A percentile compares a stretch with the other conserved stretches of the same genome.
phyloP scores from a whole-genome alignment of 2,888 invertebrate species.

The Galerucella calmariensis region DNA sequence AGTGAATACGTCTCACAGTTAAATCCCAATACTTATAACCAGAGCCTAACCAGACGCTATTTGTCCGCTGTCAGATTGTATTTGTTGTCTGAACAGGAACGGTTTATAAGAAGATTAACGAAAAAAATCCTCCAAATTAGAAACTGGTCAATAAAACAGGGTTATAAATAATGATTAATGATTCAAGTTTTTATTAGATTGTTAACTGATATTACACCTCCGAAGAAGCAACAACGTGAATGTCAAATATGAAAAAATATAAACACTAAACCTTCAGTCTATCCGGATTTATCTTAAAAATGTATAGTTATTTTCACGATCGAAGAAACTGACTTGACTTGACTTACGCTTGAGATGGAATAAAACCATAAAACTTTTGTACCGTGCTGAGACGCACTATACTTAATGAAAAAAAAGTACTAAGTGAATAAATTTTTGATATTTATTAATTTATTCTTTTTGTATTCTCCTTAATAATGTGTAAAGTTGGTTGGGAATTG shows the following conservation, averaged over 20 bases:
- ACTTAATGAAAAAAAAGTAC: too few species aligned
- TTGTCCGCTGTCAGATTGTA: conserved; percentile 40
- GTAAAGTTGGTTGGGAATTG: too few species aligned
- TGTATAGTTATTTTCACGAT: too few species aligned
- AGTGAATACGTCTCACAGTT: conserved; percentile 35
- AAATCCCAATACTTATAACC: conserved; percentile 38
- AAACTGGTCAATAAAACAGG: conserved; percentile 7
- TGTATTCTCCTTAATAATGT: too few species aligned
- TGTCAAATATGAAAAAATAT: background rate
- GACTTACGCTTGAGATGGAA: too few species aligned
- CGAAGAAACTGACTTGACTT: too few species aligned
- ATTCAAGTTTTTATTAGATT: background rate
- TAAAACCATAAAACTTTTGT: too few species aligned
- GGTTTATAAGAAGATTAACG: background rate
- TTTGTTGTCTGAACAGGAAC: conserved; percentile 19
- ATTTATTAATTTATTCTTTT: too few species aligned
- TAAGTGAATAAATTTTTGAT: too few species aligned
- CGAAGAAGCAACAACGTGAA: background rate
- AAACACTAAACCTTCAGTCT: too few species aligned
- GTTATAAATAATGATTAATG: background rate
- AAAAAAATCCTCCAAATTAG: conserved; percentile 2
- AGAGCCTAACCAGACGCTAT: conserved; percentile 19
- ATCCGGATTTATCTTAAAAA: too few species aligned
- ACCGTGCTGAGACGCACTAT: too few species aligned
- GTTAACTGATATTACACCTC: background rate